Evolutionary conservation across 2,888 invertebrate genomes (phyloP).

Genomic region (Alcis repandata): DNA sequence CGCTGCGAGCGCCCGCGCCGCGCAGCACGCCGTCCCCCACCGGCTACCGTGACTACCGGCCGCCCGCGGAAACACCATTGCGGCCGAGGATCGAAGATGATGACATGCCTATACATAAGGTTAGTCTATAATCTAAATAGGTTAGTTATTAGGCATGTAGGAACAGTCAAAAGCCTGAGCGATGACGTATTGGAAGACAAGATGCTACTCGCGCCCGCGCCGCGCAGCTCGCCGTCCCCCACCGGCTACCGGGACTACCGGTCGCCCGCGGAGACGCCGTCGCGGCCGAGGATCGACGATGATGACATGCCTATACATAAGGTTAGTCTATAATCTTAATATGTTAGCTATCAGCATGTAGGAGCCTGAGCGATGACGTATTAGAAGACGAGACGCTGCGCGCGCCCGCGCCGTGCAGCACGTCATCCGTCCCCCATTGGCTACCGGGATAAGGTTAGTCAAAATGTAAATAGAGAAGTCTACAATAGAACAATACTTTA

Average conservation of each 20-base stretch:
- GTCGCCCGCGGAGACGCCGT: conserved; percentile 90
- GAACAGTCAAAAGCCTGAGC: conserved; percentile 89
- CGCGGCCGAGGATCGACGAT: conserved; percentile 82
- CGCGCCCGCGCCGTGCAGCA: conserved; percentile 72
- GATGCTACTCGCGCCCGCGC: conserved; percentile 71
- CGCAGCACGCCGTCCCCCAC: conserved; percentile 90
- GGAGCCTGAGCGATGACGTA: conserved; percentile 93
- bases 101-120: conserved; percentile 89
- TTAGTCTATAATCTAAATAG: too few relatives aligned
- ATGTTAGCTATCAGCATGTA: too few relatives aligned
- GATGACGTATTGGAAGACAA: conserved; percentile 93
- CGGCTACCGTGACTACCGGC: conserved; percentile 93
- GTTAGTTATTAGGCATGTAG: too few relatives aligned
- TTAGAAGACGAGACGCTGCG: conserved; percentile 88
- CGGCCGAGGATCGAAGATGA: conserved; percentile 85
- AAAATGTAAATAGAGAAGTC: too few relatives aligned
- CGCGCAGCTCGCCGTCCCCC: conserved; percentile 88
- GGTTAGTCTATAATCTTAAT: conserved; percentile 74
- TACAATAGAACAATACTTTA: too few relatives aligned
- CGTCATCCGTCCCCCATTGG: conserved; percentile 93
- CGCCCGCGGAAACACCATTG: conserved; percentile 90
- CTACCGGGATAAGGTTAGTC: conserved; percentile 86
- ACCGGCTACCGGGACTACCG: conserved; percentile 94
- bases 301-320: conserved; percentile 89
- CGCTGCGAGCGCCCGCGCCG: conserved; percentile 71